Evolutionary conservation across 2,797 vertebrate species (phyloP), one percentile per base, ranked within the genome.

Genomic region (Sebastes nivosus): DNA sequence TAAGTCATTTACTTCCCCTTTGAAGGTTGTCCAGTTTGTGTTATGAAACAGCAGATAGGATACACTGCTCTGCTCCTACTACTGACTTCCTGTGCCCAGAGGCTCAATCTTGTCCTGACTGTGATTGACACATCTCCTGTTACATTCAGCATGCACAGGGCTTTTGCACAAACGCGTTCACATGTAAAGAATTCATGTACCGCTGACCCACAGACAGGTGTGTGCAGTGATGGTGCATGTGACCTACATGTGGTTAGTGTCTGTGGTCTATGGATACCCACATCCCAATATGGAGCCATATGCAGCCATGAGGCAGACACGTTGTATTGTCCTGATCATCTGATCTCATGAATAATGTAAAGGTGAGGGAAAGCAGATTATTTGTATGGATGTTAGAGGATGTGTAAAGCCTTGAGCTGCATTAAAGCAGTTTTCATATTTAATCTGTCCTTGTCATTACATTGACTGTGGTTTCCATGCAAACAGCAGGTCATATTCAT

Each of bases 341-440:
- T 54, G 57, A 69, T 67, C 78, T 73, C 55, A 84, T 91, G 61
- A 80, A 91, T 90, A 84, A 87, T 87, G 72, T 34, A 83, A 60
- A 67, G 16, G 4, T 52, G 22, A 50, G 65, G 58, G 61, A 68
- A 71, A 59, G 72, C 12, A 66, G 64, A 80, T 75, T 73, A 76
- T 83, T 85, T 58, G 16, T 87, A 65, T 78, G 65, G 57, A 79
- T 82, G 77, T 85, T 66, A 65, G 18, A 72, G 22, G 60, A 64
- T 71, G 34, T 66, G 55, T 67, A 20, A 79, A 70, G 67, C 67
- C 13, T 52, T 77, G 4, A 60, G 74, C 77, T 24, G 64, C 81
- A 55, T 74, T 75, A 46, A 61, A 46, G 55, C 54, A 38, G 9
- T 61, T 78, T 79, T 74, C 57, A 70, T 80, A 67, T 81, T 67